Base-by-base conservation (phyloP, 2,113 vertebrate species). In the Hemibagrus wyckioides region DNA sequence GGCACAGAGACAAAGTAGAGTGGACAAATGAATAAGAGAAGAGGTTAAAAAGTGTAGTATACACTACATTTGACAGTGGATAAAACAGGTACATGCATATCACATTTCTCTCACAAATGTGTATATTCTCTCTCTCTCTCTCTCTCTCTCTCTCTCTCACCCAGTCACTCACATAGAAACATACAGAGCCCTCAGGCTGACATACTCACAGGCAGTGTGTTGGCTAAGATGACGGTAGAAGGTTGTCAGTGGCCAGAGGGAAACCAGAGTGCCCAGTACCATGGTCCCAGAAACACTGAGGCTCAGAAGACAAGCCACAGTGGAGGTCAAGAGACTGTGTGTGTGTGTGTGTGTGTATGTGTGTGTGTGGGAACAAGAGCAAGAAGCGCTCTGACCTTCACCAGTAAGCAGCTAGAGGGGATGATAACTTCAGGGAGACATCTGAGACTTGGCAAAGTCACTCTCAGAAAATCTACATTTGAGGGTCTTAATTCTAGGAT, bases 361-460 rank as follows among this genome's bases (percentile, higher is more conserved):
- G 85, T 57, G 86, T 30, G 75, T 25, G 13, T 50, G 33, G 77
- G 44, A 41, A n/a, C 69, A 14, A 75, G 85, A 82, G 15, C 52
- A 80, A 61, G 75, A 87, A 65, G 86, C 61, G 52, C 54, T 54
- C 82, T 93, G 93, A 94, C 92, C 92, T 94, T 94, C 90, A 90
- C 80, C 67, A 59, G 56, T 67, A 89, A 80, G 36, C 54, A 90
- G 76, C 90, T 90, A 86, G 85, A 90, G 88, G 92, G 79, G 90
- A 82, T 86, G 88, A 88, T 85, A 92, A 91, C 93, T 89, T 93
- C 88, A 84, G 86, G 87, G 88, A 93, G 88, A 93, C 87, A 91
- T 44, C 86, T 85, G 57, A 67, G 67, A 75, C 90, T 90, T 89
- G 90, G 91, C 90, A 93, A 93, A 92, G 92, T 93, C 90, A 92